Base-by-base conservation (phyloP, 2,797 vertebrate genomes). In the Streptopelia turtur region DNA sequence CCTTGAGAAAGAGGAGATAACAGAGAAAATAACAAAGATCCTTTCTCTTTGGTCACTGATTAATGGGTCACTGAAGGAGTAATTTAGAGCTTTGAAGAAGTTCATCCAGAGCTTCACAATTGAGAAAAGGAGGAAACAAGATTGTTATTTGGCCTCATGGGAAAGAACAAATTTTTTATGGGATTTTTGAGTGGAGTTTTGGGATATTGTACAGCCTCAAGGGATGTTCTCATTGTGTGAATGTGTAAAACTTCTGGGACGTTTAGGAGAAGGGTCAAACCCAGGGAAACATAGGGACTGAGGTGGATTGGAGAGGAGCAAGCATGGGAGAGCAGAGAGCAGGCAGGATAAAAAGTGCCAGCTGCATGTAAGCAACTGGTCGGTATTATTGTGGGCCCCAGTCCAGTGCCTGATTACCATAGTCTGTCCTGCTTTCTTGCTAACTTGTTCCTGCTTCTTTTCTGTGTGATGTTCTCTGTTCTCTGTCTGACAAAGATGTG, bases 371-470 rank as follows among this genome's bases (percentile, higher is more conserved):
- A 31, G 16, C 12, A 65, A 4, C 24, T 28, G 22, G 14, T 39
- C 25, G 28, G 11, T 37, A 13, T 1, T 1, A 8, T 16, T 14
- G 24, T 49, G 27, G 15, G 24, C 5, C 10, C 7, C n/a, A n/a
- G 18, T 20, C 27, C 45, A 52, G 31, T 52, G 27, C 30, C n/a
- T n/a, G 5, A 21, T 21, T 60, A 10, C 8, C 15, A 7, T 23
- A 53, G 10, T 16, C 18, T 57, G 14, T 61, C 12, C 21, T 83
- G 7, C 13, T 8, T 81, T 69, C 20, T 63, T 24, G 15, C 10
- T 37, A 12, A 16, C 30, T 71, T 6, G 1, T 83, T 76, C 35
- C 13, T 57, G 16, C 13, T 3, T 84, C 2, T 77, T 65, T 89
- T 77, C 14, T 28, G 5, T 63, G 20, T 63, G 49, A 45, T 55